These are phyloP conservation scores for Cynoglossus semilaevis DNA, from an alignment of 2,113 vertebrate species.

Conservation along the genomic window DNA sequence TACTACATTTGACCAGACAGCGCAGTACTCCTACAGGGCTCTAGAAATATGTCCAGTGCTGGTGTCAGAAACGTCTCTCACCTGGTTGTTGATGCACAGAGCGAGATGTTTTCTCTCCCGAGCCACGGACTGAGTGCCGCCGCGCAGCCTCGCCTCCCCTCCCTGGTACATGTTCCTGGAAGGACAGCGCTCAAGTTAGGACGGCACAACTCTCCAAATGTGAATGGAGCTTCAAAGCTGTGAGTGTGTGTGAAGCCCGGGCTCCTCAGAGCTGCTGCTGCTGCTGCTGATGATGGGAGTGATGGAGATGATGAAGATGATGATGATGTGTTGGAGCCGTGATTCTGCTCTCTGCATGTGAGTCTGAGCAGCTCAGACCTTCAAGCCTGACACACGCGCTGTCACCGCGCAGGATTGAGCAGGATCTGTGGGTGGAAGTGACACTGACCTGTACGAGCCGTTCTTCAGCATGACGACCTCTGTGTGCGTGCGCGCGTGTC, in stretches of 20 bases:
- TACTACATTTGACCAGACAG: background rate
- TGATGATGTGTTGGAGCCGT: too few relatives aligned
- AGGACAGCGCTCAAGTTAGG: conserved; percentile 64
- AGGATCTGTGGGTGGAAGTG: conserved; percentile 3
- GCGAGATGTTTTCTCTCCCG: conserved; percentile 74
- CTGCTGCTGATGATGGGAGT: conserved; percentile 17
- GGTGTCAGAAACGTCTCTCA: conserved; percentile 33
- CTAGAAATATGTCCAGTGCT: background rate
- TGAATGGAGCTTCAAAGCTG: background rate
- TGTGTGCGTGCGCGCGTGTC: conserved; percentile 7
- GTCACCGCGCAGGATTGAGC: background rate
- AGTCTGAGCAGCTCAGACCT: conserved; percentile 16
- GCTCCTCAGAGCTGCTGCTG: background rate
- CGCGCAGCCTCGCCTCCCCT: conserved; percentile 69
- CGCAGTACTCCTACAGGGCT: background rate
- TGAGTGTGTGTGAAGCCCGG: background rate
- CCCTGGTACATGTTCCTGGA: conserved; percentile 68
- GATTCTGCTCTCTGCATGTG: conserved; percentile 17
- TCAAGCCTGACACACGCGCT: background rate
- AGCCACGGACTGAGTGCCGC: conserved; percentile 51
- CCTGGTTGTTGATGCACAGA: conserved; percentile 74
- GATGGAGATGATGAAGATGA: background rate
- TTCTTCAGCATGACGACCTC: conserved; percentile 70
- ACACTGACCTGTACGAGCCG: conserved; percentile 71
- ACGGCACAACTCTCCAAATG: conserved; percentile 25